Evolutionary conservation across 2,797 vertebrate species (phyloP), one percentile per base, ranked within the genome.

Genomic region (Emydoidea blandingii): DNA sequence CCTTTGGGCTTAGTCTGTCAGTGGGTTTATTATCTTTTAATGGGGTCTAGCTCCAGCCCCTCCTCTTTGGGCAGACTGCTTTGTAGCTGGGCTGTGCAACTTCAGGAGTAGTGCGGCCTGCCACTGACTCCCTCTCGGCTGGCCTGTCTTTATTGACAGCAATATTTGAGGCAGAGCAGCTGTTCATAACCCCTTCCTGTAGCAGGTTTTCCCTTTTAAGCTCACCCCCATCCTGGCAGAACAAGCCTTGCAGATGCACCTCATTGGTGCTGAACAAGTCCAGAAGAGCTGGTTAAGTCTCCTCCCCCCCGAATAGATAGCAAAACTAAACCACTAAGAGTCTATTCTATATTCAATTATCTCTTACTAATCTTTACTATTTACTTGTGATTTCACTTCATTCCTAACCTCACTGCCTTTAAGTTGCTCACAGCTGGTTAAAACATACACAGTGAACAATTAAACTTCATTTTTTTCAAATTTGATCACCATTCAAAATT

Each of bases 361-460:
- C 21, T 94, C 88, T 86, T 72, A 86, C 86, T 93, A 54, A 5
- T 44, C 56, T 81, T 57, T 82, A 50, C 2, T 5, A 68, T 83
- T 80, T 90, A 72, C 76, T 89, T 93, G 92, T 94, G 87, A 41
- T 79, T 92, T 96, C 52, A 94, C 27, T 31, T 50, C 62, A 95
- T 54, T 54, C 86, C 79, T 56, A 16, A 68, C 15, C n/a, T 85
- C 50, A 49, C 12, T 37, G 16, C 12, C 44, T 74, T 31, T 72
- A 93, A 65, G 2, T n/a, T 80, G 52, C 49, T 25, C 23, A 3
- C n/a, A 49, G 18, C 52, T 83, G 79, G 5, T 44, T 91, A 54
- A 90, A 94, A 82, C 8, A 31, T 3, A 47, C 1, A 11, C 25
- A 74, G 74, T 6, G 21, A 94, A 27, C 21, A 83, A 83, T 12